phyloP scores from a whole-genome alignment of 2,113 vertebrate genomes.

The Verasper variegatus region DNA sequence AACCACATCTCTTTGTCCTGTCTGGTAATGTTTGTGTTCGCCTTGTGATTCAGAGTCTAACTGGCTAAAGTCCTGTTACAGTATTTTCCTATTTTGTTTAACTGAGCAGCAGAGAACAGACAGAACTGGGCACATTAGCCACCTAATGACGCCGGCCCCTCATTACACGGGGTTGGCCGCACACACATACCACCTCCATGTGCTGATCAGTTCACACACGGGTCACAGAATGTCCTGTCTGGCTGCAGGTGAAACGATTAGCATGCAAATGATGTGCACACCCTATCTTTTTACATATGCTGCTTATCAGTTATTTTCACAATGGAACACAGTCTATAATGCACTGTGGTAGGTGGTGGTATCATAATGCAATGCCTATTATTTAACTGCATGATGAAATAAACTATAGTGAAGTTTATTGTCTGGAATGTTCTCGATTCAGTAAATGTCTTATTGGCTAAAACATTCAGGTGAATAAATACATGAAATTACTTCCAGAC shows the following conservation, averaged over 20 bases:
- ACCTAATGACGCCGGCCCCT: slow-evolving; percentile 15
- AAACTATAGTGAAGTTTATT: background rate
- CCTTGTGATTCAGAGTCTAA: background rate
- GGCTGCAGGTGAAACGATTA: slow-evolving; percentile 14
- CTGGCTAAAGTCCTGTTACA: background rate
- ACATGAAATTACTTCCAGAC: slow-evolving; percentile 48
- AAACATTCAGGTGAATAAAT: slow-evolving; percentile 30
- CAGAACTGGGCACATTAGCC: slow-evolving; percentile 22
- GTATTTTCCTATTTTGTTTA: background rate
- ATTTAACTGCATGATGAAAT: slow-evolving; percentile 11
- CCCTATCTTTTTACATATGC: background rate
- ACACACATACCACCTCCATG: slow-evolving; percentile 11
- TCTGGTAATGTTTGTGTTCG: no score
- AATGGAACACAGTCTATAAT: background rate
- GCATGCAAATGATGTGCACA: slow-evolving; percentile 19
- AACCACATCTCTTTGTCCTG: no score
- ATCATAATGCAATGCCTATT: background rate
- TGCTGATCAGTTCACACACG: slow-evolving; percentile 24
- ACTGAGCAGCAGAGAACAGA: slow-evolving; percentile 6
- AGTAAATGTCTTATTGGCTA: slow-evolving; percentile 26
- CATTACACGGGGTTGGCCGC: background rate
- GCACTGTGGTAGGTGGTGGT: background rate
- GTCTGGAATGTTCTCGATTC: slow-evolving; percentile 36
- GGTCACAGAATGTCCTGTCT: slow-evolving; percentile 19
- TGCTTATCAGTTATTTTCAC: background rate